Evolutionary conservation across 2,888 invertebrate species (phyloP).

Genomic region (Trypoxylon attenuatum): DNA sequence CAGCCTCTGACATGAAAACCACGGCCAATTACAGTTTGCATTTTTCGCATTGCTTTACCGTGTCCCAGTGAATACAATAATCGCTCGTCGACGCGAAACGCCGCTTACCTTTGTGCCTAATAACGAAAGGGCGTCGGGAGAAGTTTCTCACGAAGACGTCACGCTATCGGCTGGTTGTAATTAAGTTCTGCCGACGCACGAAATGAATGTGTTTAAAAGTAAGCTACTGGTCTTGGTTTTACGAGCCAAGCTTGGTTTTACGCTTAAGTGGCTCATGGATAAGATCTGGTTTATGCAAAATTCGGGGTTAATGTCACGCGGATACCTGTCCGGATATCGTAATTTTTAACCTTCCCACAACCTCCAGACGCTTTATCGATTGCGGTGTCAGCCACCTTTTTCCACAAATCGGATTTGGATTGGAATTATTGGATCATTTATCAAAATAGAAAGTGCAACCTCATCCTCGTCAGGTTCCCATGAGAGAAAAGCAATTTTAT

Average conservation of each 20-base stretch:
- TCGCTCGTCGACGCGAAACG: not conserved
- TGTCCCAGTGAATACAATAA: not conserved
- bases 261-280: not conserved
- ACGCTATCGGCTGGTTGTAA: constrained; percentile 23
- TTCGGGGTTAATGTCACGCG: constrained; percentile 4
- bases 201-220: constrained; percentile 11
- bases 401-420: too few relatives aligned
- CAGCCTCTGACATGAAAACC: too few relatives aligned
- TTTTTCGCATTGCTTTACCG: not conserved
- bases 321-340: not conserved
- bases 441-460: too few relatives aligned
- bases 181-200: constrained; percentile 11
- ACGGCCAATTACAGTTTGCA: not conserved
- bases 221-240: not conserved
- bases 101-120: constrained; percentile 5
- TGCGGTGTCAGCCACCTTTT: not conserved
- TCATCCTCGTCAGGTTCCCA: too few relatives aligned
- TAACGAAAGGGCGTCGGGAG: not conserved
- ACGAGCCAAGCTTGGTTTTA: too few relatives aligned
- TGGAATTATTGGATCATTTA: too few relatives aligned
- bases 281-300: constrained; percentile 31
- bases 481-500: too few relatives aligned
- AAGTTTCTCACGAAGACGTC: constrained; percentile 17
- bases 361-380: constrained; percentile 39
- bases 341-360: constrained; percentile 39